Evolutionary conservation across 2,888 invertebrate genomes (phyloP).

Genomic region (Odontocolon sp.): DNA sequence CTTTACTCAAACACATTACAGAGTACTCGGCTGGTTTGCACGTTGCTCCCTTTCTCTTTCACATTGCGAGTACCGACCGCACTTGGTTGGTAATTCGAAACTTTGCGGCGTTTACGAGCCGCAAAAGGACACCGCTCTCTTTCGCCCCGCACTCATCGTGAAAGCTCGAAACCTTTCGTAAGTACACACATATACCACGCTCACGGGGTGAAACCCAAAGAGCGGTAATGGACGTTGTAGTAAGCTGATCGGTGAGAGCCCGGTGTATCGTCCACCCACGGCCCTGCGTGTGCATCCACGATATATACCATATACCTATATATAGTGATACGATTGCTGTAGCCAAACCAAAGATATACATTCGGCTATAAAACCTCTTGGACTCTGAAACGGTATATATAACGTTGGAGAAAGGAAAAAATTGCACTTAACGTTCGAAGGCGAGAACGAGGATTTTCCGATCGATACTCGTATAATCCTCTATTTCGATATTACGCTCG

Average conservation of each 20-base stretch:
- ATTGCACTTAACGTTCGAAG: not conserved
- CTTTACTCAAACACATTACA: conserved; percentile 25
- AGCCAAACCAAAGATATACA: not conserved
- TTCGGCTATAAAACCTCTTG: not conserved
- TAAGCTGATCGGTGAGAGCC: not conserved
- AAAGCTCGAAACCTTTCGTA: conserved; percentile 25
- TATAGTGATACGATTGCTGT: not conserved
- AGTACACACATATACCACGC: too few species aligned
- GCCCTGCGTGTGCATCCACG: not conserved
- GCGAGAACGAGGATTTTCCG: not conserved
- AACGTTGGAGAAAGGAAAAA: conserved; percentile 5
- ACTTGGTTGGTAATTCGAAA: conserved; percentile 64
- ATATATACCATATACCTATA: not conserved
- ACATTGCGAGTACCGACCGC: not conserved
- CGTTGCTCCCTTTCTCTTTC: not conserved
- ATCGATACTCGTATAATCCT: conserved; percentile 3
- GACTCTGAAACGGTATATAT: not conserved
- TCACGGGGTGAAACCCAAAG: too few species aligned
- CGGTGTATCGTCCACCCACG: not conserved
- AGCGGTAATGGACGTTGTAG: too few species aligned
- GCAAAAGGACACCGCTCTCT: conserved; percentile 50
- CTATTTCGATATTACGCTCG: not conserved
- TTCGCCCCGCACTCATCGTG: conserved; percentile 13
- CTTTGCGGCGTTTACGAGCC: conserved; percentile 63
- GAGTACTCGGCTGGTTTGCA: conserved; percentile 17